Percentiles rank a stretch among this genome's conserved stretches.
Evolutionary conservation across 2,888 invertebrate genomes (phyloP).

Genomic region (Apamea sordens): DNA sequence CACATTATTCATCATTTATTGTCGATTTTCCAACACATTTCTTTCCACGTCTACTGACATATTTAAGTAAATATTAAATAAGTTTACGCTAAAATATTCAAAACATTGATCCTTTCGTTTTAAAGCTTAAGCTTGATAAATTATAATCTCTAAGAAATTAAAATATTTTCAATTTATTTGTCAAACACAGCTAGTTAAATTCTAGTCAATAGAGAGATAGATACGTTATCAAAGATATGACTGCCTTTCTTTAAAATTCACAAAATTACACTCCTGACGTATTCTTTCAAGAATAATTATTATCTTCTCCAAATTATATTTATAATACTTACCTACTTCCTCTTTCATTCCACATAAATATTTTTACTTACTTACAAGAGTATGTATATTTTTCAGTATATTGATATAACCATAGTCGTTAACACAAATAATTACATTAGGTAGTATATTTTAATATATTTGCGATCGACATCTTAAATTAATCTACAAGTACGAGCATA

Average conservation of each 20-base stretch:
- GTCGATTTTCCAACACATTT: slow-evolving; percentile 71
- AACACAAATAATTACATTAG: slow-evolving; percentile 40
- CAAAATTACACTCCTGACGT: slow-evolving; percentile 4
- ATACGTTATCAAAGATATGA: slow-evolving; percentile 63
- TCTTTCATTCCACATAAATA: slow-evolving; percentile 26
- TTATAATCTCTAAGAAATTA: slow-evolving; percentile 49
- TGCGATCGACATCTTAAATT: slow-evolving; percentile 87
- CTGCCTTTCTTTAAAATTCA: slow-evolving; percentile 24
- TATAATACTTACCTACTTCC: slow-evolving; percentile 35
- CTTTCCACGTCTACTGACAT: slow-evolving; percentile 29
- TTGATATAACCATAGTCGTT: slow-evolving; percentile 37
- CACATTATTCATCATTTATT: slow-evolving; percentile 80
- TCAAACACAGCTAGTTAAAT: slow-evolving; percentile 87
- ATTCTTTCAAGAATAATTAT: slow-evolving; percentile 26
- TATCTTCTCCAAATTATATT: slow-evolving; percentile 37
- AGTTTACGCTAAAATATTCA: slow-evolving; percentile 56
- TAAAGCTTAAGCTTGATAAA: slow-evolving; percentile 69
- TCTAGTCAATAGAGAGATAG: slow-evolving; percentile 80
- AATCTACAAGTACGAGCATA: slow-evolving; percentile 70
- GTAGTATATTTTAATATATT: slow-evolving; percentile 70
- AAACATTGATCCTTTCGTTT: slow-evolving; percentile 66
- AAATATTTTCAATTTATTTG: slow-evolving; percentile 82
- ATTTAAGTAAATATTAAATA: slow-evolving; percentile 48
- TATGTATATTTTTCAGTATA: slow-evolving; percentile 44
- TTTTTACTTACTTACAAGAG: slow-evolving; percentile 41